Evolutionary conservation across 2,888 invertebrate genomes (phyloP).

Genomic region (Dascillus cervinus): DNA sequence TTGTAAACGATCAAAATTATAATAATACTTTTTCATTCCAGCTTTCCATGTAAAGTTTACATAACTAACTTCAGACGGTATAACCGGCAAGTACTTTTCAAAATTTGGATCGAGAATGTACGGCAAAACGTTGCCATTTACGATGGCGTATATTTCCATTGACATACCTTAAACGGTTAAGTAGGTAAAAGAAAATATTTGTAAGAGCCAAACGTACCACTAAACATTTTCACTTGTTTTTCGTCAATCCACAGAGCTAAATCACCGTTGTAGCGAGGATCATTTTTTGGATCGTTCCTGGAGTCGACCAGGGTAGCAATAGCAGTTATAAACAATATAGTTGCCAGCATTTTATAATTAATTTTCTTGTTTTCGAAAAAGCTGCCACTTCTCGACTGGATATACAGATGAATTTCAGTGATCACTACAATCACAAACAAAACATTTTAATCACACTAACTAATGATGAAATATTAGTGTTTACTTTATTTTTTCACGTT

Average conservation of each 20-base stretch:
- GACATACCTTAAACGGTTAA: conserved; percentile 57
- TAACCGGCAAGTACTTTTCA: conserved; percentile 80
- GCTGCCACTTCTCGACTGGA: too few species aligned
- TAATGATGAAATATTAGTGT: too few species aligned
- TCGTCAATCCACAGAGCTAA: conserved; percentile 86
- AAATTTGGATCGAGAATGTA: conserved; percentile 86
- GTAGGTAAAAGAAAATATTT: conserved; percentile 1
- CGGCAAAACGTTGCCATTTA: conserved; percentile 76
- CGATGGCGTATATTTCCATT: conserved; percentile 85
- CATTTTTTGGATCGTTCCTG: conserved; percentile 38
- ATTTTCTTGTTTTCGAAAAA: too few species aligned
- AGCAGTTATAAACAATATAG: too few species aligned
- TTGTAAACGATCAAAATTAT: conserved; percentile 79
- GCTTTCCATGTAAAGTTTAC: conserved; percentile 91
- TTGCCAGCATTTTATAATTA: too few species aligned
- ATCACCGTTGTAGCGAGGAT: conserved; percentile 47
- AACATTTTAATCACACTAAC: too few species aligned
- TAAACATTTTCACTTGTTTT: conserved; percentile 84
- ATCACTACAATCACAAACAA: too few species aligned
- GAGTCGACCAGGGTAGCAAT: conserved; percentile 9
- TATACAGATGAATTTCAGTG: too few species aligned
- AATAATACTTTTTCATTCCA: conserved; percentile 70
- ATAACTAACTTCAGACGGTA: conserved; percentile 85
- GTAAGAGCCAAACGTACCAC: conserved; percentile 64
- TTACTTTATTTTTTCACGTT: too few species aligned